Evolutionary conservation across 2,113 vertebrate genomes (phyloP).

Genomic region (Diadophis punctatus): DNA sequence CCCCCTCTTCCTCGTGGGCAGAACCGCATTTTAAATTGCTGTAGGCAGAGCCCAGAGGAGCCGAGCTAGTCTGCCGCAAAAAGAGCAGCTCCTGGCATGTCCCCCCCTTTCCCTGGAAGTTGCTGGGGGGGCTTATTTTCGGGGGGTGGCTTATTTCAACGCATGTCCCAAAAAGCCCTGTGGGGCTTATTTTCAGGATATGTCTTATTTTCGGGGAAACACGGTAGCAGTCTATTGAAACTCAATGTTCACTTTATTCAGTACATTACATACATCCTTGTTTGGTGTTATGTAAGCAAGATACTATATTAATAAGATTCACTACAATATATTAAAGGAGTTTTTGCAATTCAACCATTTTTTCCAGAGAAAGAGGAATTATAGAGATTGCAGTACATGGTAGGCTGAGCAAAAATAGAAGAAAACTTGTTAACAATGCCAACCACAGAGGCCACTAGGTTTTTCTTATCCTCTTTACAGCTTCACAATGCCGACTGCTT

Average conservation of each 20-base stretch:
- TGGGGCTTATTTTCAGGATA: no score
- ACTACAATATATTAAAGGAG: not conserved
- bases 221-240: not conserved
- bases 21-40: no score
- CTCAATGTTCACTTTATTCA: not conserved
- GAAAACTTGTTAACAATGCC: slow-evolving; percentile 37
- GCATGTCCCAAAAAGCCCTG: no score
- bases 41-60: no score
- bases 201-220: no score
- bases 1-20: no score
- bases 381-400: not conserved
- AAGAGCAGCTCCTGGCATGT: no score
- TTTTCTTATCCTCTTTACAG: slow-evolving; percentile 1
- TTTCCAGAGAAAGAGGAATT: not conserved
- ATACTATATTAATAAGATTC: slow-evolving; percentile 11
- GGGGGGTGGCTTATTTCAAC: no score
- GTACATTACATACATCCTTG: not conserved
- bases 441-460: slow-evolving; percentile 34
- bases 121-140: no score
- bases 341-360: not conserved
- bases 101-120: no score
- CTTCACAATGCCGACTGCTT: not conserved
- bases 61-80: no score
- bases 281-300: slow-evolving; percentile 21
- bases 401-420: slow-evolving; percentile 6